Conservation (phyloP, 2,888 invertebrate species). For the Dolichomitus sp. region DNA sequence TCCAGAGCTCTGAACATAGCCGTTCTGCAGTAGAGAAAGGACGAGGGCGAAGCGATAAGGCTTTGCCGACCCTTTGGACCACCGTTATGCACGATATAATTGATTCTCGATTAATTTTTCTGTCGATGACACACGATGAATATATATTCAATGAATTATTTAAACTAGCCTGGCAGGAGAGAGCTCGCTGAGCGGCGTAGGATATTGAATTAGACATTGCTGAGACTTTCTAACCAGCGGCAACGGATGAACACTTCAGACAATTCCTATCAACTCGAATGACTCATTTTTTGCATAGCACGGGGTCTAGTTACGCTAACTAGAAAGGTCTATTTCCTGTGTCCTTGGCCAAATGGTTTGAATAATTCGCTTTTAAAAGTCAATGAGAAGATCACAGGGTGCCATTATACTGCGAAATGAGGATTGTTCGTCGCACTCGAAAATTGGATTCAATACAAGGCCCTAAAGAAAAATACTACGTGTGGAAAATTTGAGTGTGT, state of each 20-base stretch:
- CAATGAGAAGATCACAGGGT: background rate
- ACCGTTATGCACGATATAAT: conserved; percentile 71
- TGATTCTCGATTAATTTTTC: conserved; percentile 80
- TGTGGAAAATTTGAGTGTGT: too few relatives aligned
- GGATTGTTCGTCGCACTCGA: background rate
- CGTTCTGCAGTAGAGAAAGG: conserved; percentile 45
- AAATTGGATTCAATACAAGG: background rate
- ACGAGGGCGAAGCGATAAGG: conserved; percentile 32
- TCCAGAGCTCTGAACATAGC: conserved; percentile 55
- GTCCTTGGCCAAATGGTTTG: background rate
- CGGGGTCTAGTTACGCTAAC: background rate
- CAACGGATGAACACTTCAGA: conserved; percentile 6
- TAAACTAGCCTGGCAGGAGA: conserved; percentile 73
- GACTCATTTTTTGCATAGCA: background rate
- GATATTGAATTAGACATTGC: conserved; percentile 77
- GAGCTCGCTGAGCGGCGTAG: conserved; percentile 58
- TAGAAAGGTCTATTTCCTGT: background rate
- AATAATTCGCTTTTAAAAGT: background rate
- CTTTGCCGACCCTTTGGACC: conserved; percentile 56
- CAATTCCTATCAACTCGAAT: background rate
- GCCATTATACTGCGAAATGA: background rate
- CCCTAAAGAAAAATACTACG: too few relatives aligned
- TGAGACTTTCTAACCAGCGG: conserved; percentile 66
- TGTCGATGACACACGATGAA: conserved; percentile 79
- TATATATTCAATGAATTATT: conserved; percentile 80